A percentile compares a stretch with the other conserved stretches of the same genome.
These are phyloP conservation scores for Lepilemur septentrionalis DNA, from an alignment of 2,797 vertebrate genomes.

Conservation along the genomic window DNA sequence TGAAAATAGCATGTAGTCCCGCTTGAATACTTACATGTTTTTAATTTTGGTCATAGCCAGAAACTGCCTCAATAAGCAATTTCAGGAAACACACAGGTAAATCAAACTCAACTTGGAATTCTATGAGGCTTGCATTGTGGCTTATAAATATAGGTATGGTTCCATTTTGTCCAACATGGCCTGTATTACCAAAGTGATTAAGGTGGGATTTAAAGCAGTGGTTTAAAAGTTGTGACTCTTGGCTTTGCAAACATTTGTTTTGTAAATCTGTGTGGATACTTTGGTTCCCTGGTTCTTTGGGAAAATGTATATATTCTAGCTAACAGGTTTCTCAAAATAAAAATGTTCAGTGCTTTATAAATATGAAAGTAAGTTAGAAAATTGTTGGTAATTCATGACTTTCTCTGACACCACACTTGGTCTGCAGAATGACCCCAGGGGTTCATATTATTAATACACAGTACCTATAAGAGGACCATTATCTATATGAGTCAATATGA, in stretches of 20 bases:
- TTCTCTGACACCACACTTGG: not conserved
- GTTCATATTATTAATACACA: not conserved
- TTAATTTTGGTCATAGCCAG: slow-evolving; percentile 17
- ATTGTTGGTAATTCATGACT: not conserved
- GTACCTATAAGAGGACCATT: not conserved
- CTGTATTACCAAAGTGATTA: not conserved
- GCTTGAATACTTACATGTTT: not conserved
- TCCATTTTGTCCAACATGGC: not conserved
- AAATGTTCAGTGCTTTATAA: not conserved
- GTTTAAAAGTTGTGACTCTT: not conserved
- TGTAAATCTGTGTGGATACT: not conserved
- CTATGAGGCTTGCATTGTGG: not conserved
- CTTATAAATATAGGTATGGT: not conserved
- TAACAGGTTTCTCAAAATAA: not conserved
- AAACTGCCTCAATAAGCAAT: slow-evolving; percentile 16
- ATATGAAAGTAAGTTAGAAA: not conserved
- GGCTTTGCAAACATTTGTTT: not conserved
- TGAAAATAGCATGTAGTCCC: slow-evolving; percentile 42
- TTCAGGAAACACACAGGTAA: slow-evolving; percentile 39
- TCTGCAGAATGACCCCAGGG: not conserved
- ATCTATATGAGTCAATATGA: not conserved
- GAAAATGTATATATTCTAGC: not conserved
- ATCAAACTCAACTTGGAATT: not conserved
- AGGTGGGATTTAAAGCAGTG: not conserved
- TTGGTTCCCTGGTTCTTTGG: not conserved